Evolutionary conservation across 2,797 vertebrate genomes (phyloP).

Genomic region (Sorex maritimensis): DNA sequence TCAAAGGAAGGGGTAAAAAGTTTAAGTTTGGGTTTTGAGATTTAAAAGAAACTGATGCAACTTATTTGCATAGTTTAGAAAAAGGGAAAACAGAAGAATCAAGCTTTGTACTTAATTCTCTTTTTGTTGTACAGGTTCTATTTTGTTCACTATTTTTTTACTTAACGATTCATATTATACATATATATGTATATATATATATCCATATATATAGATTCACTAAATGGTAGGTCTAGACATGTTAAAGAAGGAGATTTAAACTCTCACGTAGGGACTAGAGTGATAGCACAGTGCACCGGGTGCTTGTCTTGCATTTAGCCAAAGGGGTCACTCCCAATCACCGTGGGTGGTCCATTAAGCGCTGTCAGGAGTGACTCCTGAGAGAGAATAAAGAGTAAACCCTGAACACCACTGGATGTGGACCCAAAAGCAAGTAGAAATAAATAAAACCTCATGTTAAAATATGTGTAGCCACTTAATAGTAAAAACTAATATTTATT

Average conservation of each 20-base stretch:
- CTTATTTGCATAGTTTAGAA: slow-evolving; percentile 47
- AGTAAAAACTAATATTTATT: background rate
- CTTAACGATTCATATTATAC: background rate
- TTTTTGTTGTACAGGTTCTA: background rate
- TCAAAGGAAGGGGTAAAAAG: slow-evolving; percentile 38
- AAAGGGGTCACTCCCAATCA: too few species aligned
- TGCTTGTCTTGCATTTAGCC: too few species aligned
- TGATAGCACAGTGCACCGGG: too few species aligned
- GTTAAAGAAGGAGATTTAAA: slow-evolving; percentile 65
- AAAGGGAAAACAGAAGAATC: slow-evolving; percentile 15
- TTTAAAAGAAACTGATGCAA: slow-evolving; percentile 45
- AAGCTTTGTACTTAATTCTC: slow-evolving; percentile 40
- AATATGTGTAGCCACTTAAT: background rate
- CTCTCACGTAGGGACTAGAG: background rate
- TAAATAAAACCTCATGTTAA: slow-evolving; percentile 41
- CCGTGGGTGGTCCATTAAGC: too few species aligned
- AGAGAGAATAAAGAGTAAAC: too few species aligned
- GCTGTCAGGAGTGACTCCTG: too few species aligned
- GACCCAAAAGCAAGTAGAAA: too few species aligned
- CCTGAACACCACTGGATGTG: too few species aligned
- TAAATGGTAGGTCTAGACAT: slow-evolving; percentile 10
- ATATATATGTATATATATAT: background rate
- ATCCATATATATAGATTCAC: background rate
- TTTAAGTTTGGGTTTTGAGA: background rate
- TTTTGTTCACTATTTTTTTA: slow-evolving; percentile 43